Conservation (phyloP, 2,888 invertebrate species). For the Amorpha juglandis region DNA sequence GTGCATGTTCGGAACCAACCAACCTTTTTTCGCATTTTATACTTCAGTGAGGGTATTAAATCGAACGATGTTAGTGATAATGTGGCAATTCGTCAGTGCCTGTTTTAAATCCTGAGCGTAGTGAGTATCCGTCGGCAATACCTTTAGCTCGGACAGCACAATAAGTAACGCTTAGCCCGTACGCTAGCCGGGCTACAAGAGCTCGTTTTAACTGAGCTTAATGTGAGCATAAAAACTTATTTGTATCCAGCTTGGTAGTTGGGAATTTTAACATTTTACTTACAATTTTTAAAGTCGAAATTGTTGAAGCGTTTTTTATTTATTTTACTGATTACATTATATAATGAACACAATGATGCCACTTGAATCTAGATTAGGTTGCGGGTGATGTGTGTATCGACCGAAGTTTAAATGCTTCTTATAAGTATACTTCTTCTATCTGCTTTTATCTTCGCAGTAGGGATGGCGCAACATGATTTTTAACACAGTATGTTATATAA, state of each 20-base stretch:
- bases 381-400: no score
- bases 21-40: not conserved
- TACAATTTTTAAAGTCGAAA: not conserved
- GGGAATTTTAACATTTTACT: slow-evolving; percentile 14
- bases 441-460: no score
- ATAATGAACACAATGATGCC: no score
- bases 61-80: slow-evolving; percentile 72
- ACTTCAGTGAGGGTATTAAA: slow-evolving; percentile 52
- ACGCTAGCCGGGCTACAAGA: slow-evolving; percentile 35
- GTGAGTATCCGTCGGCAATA: slow-evolving; percentile 66
- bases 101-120: slow-evolving; percentile 69
- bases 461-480: no score
- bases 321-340: no score
- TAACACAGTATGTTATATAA: no score
- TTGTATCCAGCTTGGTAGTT: slow-evolving; percentile 30
- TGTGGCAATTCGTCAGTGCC: slow-evolving; percentile 75
- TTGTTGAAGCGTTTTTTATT: not conserved
- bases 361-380: no score
- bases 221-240: slow-evolving; percentile 36
- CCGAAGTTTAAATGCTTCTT: no score
- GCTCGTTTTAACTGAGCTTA: slow-evolving; percentile 33
- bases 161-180: slow-evolving; percentile 70
- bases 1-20: not conserved
- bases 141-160: slow-evolving; percentile 61
- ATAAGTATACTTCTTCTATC: no score